Base-by-base conservation (phyloP, 2,113 vertebrate genomes). In the Apteryx owenii region DNA sequence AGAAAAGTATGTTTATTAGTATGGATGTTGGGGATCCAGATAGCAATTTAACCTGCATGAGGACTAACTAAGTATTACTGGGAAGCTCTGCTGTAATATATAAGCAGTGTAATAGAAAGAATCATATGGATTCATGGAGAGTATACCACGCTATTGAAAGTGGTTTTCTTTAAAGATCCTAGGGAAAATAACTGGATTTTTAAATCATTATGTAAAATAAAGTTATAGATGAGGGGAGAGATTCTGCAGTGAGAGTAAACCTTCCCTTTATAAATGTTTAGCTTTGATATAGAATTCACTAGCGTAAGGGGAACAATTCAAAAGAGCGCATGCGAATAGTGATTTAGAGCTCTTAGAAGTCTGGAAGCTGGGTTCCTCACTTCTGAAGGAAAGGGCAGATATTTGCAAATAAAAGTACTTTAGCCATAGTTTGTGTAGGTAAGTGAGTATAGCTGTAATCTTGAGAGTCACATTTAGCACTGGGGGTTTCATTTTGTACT, bases 401-500 rank as follows among this genome's bases (percentile, higher is more conserved):
- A 14, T 26, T 79, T 84, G 48, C 23, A 78, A 65, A 25, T 42
- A 76, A 86, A 81, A 84, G 77, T 50, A 50, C 28, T 76, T 42
- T 15, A 62, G 54, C 5, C 4, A 16, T 66, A 40, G 65, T 56
- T 71, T 64, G 16, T 76, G 46, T 76, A 71, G 77, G 17, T 73
- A 73, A 90, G 25, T 44, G 6, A 51, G 50, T 29, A 81, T 20
- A 40, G n/a, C 44, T 48, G 6, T 89, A 29, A 36, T 79, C 62
- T 90, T 94, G 2, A 20, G 53, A 92, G 71, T 83, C 53, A 36
- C 44, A 10, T 80, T 81, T 83, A 76, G 5, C 51, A 64, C 50
- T 71, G 71, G 36, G 82, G 42, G 33, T 14, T 96, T 93, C 58
- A 71, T 93, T 94, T 95, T 96, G 31, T 93, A 56, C 58, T 83